These are phyloP conservation scores for Eilema depressum DNA, from an alignment of 2,888 invertebrate species.

Conservation along the genomic window DNA sequence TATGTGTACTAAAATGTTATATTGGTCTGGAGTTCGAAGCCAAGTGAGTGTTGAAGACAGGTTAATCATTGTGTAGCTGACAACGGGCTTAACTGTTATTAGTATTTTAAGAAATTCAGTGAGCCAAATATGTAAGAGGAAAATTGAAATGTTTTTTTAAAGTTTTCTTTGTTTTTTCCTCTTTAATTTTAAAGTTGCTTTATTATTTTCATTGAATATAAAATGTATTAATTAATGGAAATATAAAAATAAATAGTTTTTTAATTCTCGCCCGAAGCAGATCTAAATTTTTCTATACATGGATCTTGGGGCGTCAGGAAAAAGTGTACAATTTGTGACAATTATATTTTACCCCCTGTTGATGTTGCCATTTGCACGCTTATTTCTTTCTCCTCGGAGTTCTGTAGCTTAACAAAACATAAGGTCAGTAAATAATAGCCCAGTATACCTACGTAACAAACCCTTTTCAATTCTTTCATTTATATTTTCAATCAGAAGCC, in stretches of 20 bases:
- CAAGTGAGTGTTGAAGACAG: neutral
- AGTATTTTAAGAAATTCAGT: constrained; percentile 5
- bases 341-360: too few relatives aligned
- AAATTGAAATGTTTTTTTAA: neutral
- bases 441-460: neutral
- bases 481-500: neutral
- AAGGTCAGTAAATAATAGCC: neutral
- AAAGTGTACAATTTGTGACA: too few relatives aligned
- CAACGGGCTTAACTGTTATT: neutral
- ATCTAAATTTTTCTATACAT: too few relatives aligned
- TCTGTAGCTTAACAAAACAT: neutral
- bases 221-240: neutral
- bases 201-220: neutral
- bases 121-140: neutral
- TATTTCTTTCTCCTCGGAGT: too few relatives aligned
- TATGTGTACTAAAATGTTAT: neutral
- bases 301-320: too few relatives aligned
- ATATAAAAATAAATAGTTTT: too few relatives aligned
- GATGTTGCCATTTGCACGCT: too few relatives aligned
- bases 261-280: too few relatives aligned
- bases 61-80: constrained; percentile 3
- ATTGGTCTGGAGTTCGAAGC: neutral
- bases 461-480: neutral
- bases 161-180: too few relatives aligned
- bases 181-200: too few relatives aligned